phyloP scores from a whole-genome alignment of 2,797 vertebrate species.

The Falco peregrinus region DNA sequence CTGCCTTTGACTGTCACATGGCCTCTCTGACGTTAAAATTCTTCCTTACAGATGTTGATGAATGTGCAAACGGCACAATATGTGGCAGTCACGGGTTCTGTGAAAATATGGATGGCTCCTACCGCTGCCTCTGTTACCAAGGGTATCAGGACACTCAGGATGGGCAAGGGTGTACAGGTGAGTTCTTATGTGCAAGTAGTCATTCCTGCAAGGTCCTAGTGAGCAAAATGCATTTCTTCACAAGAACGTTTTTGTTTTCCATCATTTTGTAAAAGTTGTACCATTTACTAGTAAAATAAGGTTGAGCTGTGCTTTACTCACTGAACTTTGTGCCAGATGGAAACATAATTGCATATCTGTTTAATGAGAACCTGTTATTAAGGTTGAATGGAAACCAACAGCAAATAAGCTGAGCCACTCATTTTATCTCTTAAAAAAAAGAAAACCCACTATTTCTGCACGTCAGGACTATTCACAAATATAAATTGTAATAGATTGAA shows the following conservation, averaged over 20 bases:
- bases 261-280: neutral
- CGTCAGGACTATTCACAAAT: neutral
- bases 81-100: conserved; percentile 91
- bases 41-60: conserved; percentile 88
- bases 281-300: neutral
- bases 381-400: neutral
- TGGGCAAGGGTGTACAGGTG: conserved; percentile 88
- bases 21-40: conserved; percentile 56
- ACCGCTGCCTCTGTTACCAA: conserved; percentile 91
- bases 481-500: neutral
- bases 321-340: neutral
- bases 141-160: conserved; percentile 88
- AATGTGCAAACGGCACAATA: conserved; percentile 87
- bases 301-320: neutral
- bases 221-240: neutral
- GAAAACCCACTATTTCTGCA: neutral
- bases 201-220: neutral
- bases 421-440: neutral
- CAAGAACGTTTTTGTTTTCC: neutral
- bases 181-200: conserved; percentile 50
- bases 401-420: neutral
- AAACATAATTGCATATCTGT: neutral
- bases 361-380: neutral
- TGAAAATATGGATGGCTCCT: conserved; percentile 91
- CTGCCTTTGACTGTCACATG: neutral